phyloP scores from a whole-genome alignment of 1,140 invertebrate genomes.

The Cylas formicarius region DNA sequence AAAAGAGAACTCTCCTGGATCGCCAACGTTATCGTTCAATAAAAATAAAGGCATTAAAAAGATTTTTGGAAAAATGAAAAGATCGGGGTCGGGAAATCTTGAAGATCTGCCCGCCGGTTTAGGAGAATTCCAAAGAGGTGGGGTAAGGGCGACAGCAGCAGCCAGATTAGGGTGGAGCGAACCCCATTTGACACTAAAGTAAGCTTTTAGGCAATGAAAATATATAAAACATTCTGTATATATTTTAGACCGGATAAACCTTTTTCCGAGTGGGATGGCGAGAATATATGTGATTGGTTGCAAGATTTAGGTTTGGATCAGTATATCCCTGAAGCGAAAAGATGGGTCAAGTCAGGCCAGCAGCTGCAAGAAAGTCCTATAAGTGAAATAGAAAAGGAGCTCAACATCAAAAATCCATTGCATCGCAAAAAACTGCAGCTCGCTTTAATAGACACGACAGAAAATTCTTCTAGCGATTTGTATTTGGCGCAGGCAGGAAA shows the following conservation, averaged over 20 bases:
- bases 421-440: constrained; percentile 89
- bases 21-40: constrained; percentile 51
- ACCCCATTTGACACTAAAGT: constrained; percentile 29
- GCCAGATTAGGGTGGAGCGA: constrained; percentile 65
- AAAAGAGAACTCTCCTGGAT: constrained; percentile 39
- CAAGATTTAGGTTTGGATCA: constrained; percentile 76
- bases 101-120: constrained; percentile 53
- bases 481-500: constrained; percentile 50
- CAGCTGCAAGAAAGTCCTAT: constrained; percentile 73
- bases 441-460: constrained; percentile 58
- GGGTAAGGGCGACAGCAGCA: constrained; percentile 68
- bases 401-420: constrained; percentile 75
- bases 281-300: constrained; percentile 84
- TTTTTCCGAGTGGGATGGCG: constrained; percentile 71
- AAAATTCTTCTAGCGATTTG: constrained; percentile 51
- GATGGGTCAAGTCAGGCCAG: constrained; percentile 73
- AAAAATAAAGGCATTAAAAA: constrained; percentile 53
- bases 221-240: constrained; percentile 8
- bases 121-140: constrained; percentile 62
- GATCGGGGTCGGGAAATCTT: constrained; percentile 65
- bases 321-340: constrained; percentile 70
- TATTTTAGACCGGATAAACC: constrained; percentile 49
- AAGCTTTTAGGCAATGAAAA: constrained; percentile 6
- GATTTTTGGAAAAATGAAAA: constrained; percentile 62
- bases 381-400: constrained; percentile 84